Base-by-base conservation (phyloP, 2,888 invertebrate species). In the Cerastis rubricosa region DNA sequence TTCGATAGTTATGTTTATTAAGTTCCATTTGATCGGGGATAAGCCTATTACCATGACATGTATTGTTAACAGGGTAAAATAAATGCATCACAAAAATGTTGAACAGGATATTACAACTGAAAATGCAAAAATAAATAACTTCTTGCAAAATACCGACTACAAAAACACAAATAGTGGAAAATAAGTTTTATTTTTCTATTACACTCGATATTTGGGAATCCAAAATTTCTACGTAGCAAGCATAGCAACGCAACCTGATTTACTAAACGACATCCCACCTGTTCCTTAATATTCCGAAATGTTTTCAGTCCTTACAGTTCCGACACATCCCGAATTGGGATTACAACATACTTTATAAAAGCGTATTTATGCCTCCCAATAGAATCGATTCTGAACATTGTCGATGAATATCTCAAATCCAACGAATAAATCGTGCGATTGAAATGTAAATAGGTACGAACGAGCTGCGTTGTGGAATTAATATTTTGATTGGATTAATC, bases 401-500 rank as follows among this genome's bases (percentile, higher is more conserved):
- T 86, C 91, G 91, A 90, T 92, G 89, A 90, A 92, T 90, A 92
- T 92, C 92, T 92, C 91, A 92, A 94, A 94, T 90, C 91, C 90
- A 90, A 91, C 90, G 92, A 92, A 91, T 93, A 93, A 92, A 94
- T 94, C 93, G 89, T 88, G 81, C 93, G 91, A 95, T 94, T 93
- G 94, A 94, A 95, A 95, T 95, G 94, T 95, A 95, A 95, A 95
- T 94, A 90, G 88, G 85, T 87, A 91, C 88, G 91, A 90, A 90
- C 89, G 93, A 91, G 91, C 92, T 91, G 91, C 93, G 93, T 93
- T 92, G 93, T 90, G 94, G 95, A 95, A 95, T 95, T 96, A 95
- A 96, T 96, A 95, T 95, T 95, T 95, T 95, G 95, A 96, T 96
- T 95, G 96, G 95, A 96, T 96, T 96, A 96, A 95, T 95, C 94